Base-by-base conservation (phyloP, 2,888 invertebrate species). In the Ophonus ardosiacus region DNA sequence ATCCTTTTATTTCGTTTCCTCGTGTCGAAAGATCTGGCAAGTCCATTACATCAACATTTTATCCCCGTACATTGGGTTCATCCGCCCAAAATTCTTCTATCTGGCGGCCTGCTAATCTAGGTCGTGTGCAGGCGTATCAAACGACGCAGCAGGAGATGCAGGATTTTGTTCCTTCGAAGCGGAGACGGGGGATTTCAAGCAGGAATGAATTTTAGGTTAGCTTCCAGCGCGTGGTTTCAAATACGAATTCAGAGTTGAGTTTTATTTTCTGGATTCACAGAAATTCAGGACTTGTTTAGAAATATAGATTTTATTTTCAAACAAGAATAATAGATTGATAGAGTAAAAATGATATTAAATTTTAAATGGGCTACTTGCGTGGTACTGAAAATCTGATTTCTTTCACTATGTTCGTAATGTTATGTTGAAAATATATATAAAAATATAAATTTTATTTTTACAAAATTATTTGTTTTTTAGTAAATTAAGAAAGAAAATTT, bases 1-100 rank as follows among this genome's bases (percentile, higher is more conserved):
- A 81, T 81, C 81, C 81, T 81, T 81, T 81, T 81, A 81, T 81
- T 81, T 81, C 81, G 17, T 68, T 71, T 71, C 38, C 57, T 68
- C 71, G 81, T 81, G 81, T 81, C 71, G 81, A 81, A 81, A 81
- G 81, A 81, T 71, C 81, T 81, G 17, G 59, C 68, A 71, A 68
- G 51, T 68, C 81, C 71, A 81, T 71, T 81, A 81, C 81, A 81
- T 65, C 68, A 68, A 81, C 81, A 81, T 71, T 81, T 68, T 81
- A 81, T 81, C 68, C 81, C 71, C 71, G 81, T 81, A 65, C 81
- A 81, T 81, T 81, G 81, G 43, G 65, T 81, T 68, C 71, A 71
- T 81, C 31, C 81, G 21, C 40, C 61, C 31, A 80, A 80, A 80
- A 80, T 80, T 80, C 80, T 80, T 80, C 80, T 80, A 80, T 80